These are phyloP conservation scores for Tridacna gigas DNA, from an alignment of 2,888 invertebrate species.

Conservation along the genomic window DNA sequence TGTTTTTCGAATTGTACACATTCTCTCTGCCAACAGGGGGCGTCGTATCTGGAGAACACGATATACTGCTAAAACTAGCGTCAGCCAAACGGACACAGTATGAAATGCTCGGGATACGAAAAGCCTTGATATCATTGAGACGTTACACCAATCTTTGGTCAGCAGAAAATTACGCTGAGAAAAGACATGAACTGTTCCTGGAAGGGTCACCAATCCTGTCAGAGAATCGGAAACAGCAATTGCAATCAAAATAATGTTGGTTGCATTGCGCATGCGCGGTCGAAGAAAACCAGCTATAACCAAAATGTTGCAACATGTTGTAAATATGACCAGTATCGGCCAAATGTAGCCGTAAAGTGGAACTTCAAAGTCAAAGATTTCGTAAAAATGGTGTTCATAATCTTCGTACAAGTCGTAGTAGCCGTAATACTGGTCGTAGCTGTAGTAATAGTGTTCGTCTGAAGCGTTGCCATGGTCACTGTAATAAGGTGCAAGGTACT, in stretches of 20 bases:
- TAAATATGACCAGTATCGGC: constrained; percentile 56
- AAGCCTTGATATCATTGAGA: constrained; percentile 47
- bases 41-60: constrained; percentile 61
- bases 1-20: constrained; percentile 58
- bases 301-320: constrained; percentile 48
- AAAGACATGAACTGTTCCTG: constrained; percentile 54
- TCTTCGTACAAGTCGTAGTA: constrained; percentile 15
- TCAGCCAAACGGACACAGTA: constrained; percentile 70
- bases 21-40: constrained; percentile 51
- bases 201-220: constrained; percentile 57
- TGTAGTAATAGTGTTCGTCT: background rate
- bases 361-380: constrained; percentile 57
- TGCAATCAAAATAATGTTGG: constrained; percentile 48
- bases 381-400: constrained; percentile 47
- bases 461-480: background rate
- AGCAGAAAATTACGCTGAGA: constrained; percentile 28
- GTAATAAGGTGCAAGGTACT: background rate
- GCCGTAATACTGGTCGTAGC: constrained; percentile 19
- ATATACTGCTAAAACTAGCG: constrained; percentile 60
- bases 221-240: constrained; percentile 58
- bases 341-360: constrained; percentile 61
- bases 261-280: constrained; percentile 52
- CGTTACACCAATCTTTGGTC: constrained; percentile 57
- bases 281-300: constrained; percentile 53
- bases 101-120: constrained; percentile 64